Evolutionary conservation across 2,888 invertebrate genomes (phyloP), one percentile per base, ranked within the genome.

Genomic region (Maniola hyperantus): DNA sequence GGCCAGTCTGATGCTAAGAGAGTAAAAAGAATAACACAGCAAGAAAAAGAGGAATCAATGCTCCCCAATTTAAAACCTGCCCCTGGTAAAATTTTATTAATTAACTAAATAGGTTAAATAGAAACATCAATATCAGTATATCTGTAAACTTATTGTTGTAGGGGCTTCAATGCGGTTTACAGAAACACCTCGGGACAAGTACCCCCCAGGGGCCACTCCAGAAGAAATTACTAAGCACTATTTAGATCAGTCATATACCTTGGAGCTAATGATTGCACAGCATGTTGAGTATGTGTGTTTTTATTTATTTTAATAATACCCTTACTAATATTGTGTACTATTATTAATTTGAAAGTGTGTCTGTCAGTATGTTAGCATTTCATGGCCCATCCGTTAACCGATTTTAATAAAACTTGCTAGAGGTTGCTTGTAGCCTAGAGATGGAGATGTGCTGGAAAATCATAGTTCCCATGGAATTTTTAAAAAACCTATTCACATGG

Each of bases 211-310:
- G 13, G 94, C 97, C 0, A 94, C 95, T 2, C 97, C 98, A 0
- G 93, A 95, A 46, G 96, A 99, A 87, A 95, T 98, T 59, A 98
- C 98, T 0, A 94, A 94, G 75, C 96, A 97, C 87, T 96, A 96
- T 71, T 92, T 99, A 78, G 99, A 99, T 83, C 94, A 95, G 58
- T 95, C 95, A 44, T 97, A 95, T 83, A 93, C 94, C 2, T 85
- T 97, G 67, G 94, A 96, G 68, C 87, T 93, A 2, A 90, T 96
- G 83, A 83, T 96, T 51, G 81, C 89, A 60, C 90, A 93, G 74
- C 92, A 94, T 76, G 88, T 90, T 76, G 92, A 93, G 96, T 96
- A 88, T 91, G 93, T 86, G 62, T 57, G 63, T 65, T 65, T 44
- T 44, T 2, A 51, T 44, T 44, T 2, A 51, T 18, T 33, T 48